Evolutionary conservation across 2,888 invertebrate species (phyloP).

Genomic region (Meghimatium bilineatum): DNA sequence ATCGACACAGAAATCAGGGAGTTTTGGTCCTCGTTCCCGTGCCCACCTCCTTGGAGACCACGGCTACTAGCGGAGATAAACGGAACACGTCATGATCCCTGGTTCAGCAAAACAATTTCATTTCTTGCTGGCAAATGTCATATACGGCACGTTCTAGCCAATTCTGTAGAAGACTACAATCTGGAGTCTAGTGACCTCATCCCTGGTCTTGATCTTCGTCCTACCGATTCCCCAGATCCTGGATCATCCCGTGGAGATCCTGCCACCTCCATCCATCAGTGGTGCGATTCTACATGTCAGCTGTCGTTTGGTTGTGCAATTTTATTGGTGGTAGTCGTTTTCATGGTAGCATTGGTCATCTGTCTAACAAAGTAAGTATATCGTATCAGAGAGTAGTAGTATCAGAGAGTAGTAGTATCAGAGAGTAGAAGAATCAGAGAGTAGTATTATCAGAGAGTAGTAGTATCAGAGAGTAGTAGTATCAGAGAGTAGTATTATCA

Average conservation of each 20-base stretch:
- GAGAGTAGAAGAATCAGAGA: too few species aligned
- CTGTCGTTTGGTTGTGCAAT: slow-evolving; percentile 42
- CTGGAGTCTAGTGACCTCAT: not conserved
- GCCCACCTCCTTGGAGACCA: slow-evolving; percentile 44
- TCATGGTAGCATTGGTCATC: slow-evolving; percentile 20
- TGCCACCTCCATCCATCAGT: slow-evolving; percentile 1
- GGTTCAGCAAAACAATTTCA: slow-evolving; percentile 21
- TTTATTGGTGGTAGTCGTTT: slow-evolving; percentile 25
- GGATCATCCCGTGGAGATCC: slow-evolving; percentile 21
- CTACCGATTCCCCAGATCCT: slow-evolving; percentile 9
- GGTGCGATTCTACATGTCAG: slow-evolving; percentile 42
- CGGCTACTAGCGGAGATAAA: slow-evolving; percentile 40
- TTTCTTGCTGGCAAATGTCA: slow-evolving; percentile 43
- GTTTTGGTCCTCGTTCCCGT: slow-evolving; percentile 43
- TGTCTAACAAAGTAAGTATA: slow-evolving; percentile 28
- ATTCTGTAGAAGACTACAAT: not conserved
- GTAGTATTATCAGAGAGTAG: too few species aligned
- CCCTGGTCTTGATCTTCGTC: slow-evolving; percentile 3
- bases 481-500: too few species aligned
- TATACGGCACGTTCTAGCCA: slow-evolving; percentile 19
- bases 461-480: too few species aligned
- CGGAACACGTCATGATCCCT: slow-evolving; percentile 19
- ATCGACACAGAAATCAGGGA: slow-evolving; percentile 30
- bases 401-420: too few species aligned
- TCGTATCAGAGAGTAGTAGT: too few species aligned